phyloP scores from a whole-genome alignment of 2,888 invertebrate genomes.

The Panopea generosa region DNA sequence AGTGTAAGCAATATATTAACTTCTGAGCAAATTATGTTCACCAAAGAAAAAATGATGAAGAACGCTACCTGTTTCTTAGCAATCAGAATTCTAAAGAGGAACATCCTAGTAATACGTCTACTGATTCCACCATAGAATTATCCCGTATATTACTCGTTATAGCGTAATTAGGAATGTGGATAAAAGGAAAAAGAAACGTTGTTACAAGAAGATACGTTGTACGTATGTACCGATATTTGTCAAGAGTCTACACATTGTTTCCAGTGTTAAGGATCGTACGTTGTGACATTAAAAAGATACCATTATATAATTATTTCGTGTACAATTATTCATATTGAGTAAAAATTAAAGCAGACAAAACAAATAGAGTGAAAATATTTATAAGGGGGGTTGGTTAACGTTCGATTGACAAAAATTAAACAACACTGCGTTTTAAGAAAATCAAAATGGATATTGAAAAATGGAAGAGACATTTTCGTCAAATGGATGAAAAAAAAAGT shows the following conservation, averaged over 20 bases:
- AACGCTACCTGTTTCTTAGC: background rate
- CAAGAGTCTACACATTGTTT: background rate
- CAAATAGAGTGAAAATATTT: too few species aligned
- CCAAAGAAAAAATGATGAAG: background rate
- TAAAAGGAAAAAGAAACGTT: background rate
- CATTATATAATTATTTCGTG: too few species aligned
- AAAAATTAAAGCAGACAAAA: too few species aligned
- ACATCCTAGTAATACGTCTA: background rate
- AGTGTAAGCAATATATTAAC: too few species aligned
- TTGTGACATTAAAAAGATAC: too few species aligned
- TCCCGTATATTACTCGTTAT: background rate
- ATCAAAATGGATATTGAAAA: slow-evolving; percentile 11
- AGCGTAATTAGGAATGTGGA: background rate
- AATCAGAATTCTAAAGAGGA: background rate
- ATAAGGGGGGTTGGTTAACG: too few species aligned
- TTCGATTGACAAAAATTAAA: too few species aligned
- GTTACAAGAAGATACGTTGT: background rate
- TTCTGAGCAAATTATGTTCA: too few species aligned
- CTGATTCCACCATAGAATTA: background rate
- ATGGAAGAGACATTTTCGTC: slow-evolving; percentile 4
- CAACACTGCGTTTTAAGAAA: background rate
- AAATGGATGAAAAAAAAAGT: background rate
- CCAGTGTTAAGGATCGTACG: background rate
- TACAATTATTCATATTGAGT: background rate
- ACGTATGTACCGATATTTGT: background rate